Evolutionary conservation across 2,888 invertebrate species (phyloP).

Genomic region (Netelia virgata): DNA sequence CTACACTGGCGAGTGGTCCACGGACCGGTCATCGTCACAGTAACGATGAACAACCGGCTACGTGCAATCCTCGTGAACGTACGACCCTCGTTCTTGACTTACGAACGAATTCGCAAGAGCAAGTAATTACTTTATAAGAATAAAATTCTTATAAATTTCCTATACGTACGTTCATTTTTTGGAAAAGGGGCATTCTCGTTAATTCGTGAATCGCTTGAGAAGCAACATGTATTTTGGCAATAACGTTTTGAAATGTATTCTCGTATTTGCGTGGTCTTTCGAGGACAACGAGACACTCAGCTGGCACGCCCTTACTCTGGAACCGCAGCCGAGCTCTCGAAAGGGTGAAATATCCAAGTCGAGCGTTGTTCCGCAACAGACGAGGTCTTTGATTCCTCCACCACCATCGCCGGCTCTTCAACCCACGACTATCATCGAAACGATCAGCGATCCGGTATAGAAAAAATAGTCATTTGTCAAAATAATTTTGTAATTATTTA

Average conservation of each 20-base stretch:
- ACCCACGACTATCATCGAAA: slow-evolving; percentile 50
- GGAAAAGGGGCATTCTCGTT: too few species aligned
- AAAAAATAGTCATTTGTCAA: slow-evolving; percentile 3
- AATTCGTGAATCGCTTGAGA: background rate
- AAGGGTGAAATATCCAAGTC: slow-evolving; percentile 73
- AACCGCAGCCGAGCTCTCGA: slow-evolving; percentile 78
- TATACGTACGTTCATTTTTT: too few species aligned
- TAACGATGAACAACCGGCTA: slow-evolving; percentile 74
- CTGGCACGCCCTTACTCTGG: slow-evolving; percentile 82
- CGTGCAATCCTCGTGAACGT: slow-evolving; percentile 79
- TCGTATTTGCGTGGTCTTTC: slow-evolving; percentile 9
- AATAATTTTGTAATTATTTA: background rate
- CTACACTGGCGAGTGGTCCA: slow-evolving; percentile 89
- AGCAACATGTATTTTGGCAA: background rate
- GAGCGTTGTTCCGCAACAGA: slow-evolving; percentile 54
- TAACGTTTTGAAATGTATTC: slow-evolving; percentile 13
- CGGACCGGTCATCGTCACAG: slow-evolving; percentile 68
- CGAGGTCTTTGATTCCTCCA: slow-evolving; percentile 48
- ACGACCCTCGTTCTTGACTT: slow-evolving; percentile 84
- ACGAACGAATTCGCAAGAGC: slow-evolving; percentile 76
- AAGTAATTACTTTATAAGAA: slow-evolving; percentile 59
- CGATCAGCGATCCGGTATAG: slow-evolving; percentile 69
- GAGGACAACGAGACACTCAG: slow-evolving; percentile 82
- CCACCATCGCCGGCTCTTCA: slow-evolving; percentile 61
- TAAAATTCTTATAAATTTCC: too few species aligned